Percentiles rank a stretch among this genome's conserved stretches.
Conservation (phyloP, 2,888 invertebrate genomes). For the Syrphus vitripennis region DNA sequence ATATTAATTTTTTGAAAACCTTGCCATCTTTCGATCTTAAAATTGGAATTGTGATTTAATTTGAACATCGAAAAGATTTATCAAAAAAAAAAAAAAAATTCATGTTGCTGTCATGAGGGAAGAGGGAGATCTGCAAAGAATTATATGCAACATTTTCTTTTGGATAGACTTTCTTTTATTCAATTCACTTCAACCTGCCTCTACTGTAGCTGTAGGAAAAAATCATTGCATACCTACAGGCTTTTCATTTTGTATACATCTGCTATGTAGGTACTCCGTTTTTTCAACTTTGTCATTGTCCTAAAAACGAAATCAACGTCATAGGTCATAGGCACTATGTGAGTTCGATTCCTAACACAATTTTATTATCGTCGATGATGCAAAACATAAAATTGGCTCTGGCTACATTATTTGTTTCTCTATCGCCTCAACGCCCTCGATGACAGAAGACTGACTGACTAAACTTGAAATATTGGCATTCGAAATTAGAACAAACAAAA, state of each 20-base stretch:
- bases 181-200: background rate
- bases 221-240: background rate
- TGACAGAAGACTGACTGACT: slow-evolving; percentile 45
- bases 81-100: background rate
- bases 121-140: no score
- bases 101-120: no score
- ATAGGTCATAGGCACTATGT: background rate
- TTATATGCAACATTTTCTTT: background rate
- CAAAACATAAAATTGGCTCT: background rate
- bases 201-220: background rate
- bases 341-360: background rate
- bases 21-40: no score
- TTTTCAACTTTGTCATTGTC: no score
- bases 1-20: no score
- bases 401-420: background rate
- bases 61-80: background rate
- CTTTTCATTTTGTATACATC: background rate
- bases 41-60: no score
- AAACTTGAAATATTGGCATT: slow-evolving; percentile 66
- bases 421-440: slow-evolving; percentile 36
- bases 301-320: no score
- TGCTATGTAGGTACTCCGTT: no score
- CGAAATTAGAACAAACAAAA: slow-evolving; percentile 52
- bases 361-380: background rate
- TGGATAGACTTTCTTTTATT: background rate